These are phyloP conservation scores for Cynopterus brachyotis DNA, from an alignment of 2,113 vertebrate species.

Conservation along the genomic window DNA sequence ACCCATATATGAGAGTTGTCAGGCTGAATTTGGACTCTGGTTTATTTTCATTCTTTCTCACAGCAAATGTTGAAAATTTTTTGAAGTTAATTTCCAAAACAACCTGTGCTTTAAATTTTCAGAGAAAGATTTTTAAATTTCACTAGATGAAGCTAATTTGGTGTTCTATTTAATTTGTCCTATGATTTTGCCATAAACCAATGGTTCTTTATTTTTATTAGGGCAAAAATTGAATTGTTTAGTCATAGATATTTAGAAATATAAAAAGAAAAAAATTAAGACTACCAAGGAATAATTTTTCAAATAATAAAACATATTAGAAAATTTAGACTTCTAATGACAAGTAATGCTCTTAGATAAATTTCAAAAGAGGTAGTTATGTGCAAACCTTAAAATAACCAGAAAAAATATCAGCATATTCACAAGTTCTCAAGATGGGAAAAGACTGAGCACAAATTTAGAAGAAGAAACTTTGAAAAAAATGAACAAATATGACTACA, in stretches of 20 bases:
- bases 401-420: background rate
- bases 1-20: background rate
- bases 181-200: background rate
- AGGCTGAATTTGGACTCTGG: background rate
- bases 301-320: background rate
- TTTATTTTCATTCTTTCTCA: slow-evolving; percentile 38
- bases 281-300: background rate
- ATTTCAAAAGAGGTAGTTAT: background rate
- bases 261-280: background rate
- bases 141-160: background rate
- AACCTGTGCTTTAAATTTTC: background rate
- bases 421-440: background rate
- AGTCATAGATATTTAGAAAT: background rate
- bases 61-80: background rate
- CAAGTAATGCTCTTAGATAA: background rate
- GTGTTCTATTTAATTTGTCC: background rate
- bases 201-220: background rate
- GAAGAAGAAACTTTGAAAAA: background rate
- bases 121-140: background rate
- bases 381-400: background rate
- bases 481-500: background rate
- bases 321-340: background rate
- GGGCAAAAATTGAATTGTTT: background rate
- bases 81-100: background rate
- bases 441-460: background rate